Evolutionary conservation across 2,888 invertebrate species (phyloP).

Genomic region (Dicranocentrus wangi): DNA sequence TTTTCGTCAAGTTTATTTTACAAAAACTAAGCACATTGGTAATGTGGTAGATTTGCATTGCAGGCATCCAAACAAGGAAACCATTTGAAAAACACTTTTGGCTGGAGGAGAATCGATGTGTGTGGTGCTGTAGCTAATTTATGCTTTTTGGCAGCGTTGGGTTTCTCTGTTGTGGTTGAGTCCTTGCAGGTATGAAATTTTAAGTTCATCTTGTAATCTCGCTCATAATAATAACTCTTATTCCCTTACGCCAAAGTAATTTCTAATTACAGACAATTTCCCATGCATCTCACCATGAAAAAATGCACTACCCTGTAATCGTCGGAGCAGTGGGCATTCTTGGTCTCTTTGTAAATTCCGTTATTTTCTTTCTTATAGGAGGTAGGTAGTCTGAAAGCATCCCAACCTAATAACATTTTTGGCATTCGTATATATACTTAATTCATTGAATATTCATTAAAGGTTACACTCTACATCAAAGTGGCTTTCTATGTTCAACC

Average conservation of each 20-base stretch:
- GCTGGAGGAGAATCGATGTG: constrained; percentile 94
- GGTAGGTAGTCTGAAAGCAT: constrained; percentile 78
- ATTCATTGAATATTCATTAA: constrained; percentile 55
- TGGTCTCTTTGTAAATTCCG: constrained; percentile 84
- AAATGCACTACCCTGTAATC: constrained; percentile 83
- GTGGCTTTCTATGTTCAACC: constrained; percentile 77
- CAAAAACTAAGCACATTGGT: no score
- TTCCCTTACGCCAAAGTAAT: no score
- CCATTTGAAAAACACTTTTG: constrained; percentile 88
- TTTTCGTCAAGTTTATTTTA: constrained; percentile 4
- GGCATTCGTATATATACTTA: not conserved
- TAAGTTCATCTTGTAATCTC: no score
- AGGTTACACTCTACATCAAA: constrained; percentile 83
- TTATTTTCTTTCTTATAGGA: constrained; percentile 87
- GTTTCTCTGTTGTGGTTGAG: constrained; percentile 87
- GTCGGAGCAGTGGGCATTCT: constrained; percentile 83
- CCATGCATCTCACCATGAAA: constrained; percentile 77
- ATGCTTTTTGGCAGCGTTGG: constrained; percentile 85
- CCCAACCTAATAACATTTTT: not conserved
- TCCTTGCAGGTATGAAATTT: constrained; percentile 81
- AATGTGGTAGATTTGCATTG: constrained; percentile 38
- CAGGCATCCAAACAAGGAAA: constrained; percentile 76
- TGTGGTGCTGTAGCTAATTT: constrained; percentile 81
- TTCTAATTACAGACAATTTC: constrained; percentile 68
- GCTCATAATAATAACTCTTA: no score